A percentile compares a stretch with the other conserved stretches of the same genome.
Conservation (phyloP, 2,113 vertebrate genomes). For the Lamprotornis superbus region DNA sequence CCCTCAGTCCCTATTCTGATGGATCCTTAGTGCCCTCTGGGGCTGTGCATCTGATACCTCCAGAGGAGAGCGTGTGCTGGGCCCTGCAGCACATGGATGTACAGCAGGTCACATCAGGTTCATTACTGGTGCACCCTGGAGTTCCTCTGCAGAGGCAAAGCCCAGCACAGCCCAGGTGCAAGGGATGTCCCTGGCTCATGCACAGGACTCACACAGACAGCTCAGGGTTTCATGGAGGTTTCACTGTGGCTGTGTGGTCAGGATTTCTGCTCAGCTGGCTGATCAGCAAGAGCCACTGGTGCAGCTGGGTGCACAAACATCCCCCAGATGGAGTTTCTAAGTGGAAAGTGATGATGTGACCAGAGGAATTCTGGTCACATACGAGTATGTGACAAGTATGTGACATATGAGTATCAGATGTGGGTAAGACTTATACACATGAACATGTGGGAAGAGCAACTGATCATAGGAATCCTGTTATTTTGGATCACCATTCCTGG, state of each 20-base stretch:
- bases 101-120: accelerated
- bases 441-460: background rate
- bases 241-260: background rate
- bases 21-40: background rate
- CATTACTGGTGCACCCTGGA: background rate
- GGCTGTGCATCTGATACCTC: accelerated
- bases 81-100: background rate
- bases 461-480: background rate
- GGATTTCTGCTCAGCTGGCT: background rate
- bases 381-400: no score
- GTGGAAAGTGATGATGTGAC: background rate
- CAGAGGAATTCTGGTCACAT: background rate
- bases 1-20: background rate
- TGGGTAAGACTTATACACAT: background rate
- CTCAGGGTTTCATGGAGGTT: background rate
- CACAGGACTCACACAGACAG: background rate
- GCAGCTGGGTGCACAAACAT: background rate
- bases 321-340: background rate
- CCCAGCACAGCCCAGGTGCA: background rate
- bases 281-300: background rate
- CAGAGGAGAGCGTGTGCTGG: background rate
- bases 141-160: background rate
- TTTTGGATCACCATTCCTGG: background rate
- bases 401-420: background rate
- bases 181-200: background rate